These are phyloP conservation scores for Eulithis prunata DNA, from an alignment of 2,888 invertebrate genomes.

Conservation along the genomic window DNA sequence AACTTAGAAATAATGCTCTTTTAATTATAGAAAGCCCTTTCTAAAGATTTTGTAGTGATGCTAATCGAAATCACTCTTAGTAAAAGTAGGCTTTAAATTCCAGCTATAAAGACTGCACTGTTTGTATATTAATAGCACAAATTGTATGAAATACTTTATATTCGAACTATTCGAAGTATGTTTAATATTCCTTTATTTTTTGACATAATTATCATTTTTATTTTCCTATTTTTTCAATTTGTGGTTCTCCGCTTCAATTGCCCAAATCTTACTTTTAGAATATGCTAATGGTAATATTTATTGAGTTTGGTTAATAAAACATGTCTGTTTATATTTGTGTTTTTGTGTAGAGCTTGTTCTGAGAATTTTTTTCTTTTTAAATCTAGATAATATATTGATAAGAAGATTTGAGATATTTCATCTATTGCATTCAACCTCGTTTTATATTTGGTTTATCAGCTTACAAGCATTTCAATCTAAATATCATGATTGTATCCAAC, in stretches of 20 bases:
- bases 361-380: neutral
- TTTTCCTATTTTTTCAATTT: slow-evolving; percentile 23
- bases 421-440: neutral
- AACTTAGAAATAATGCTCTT: slow-evolving; percentile 4
- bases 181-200: slow-evolving; percentile 34
- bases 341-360: slow-evolving; percentile 44
- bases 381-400: neutral
- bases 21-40: neutral
- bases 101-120: slow-evolving; percentile 19
- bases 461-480: too few relatives aligned
- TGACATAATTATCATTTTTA: slow-evolving; percentile 29
- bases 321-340: slow-evolving; percentile 47
- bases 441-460: neutral
- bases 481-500: too few relatives aligned
- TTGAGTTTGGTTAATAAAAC: slow-evolving; percentile 55
- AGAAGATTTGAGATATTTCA: too few relatives aligned
- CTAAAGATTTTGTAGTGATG: slow-evolving; percentile 12
- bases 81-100: slow-evolving; percentile 7
- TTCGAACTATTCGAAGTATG: slow-evolving; percentile 3
- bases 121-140: slow-evolving; percentile 22
- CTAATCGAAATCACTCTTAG: slow-evolving; percentile 6
- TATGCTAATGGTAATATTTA: slow-evolving; percentile 67
- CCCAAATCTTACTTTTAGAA: slow-evolving; percentile 53
- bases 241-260: slow-evolving; percentile 38
- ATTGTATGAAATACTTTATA: slow-evolving; percentile 25